Evolutionary conservation across 2,888 invertebrate species (phyloP).

Genomic region (Salpingus planirostris): DNA sequence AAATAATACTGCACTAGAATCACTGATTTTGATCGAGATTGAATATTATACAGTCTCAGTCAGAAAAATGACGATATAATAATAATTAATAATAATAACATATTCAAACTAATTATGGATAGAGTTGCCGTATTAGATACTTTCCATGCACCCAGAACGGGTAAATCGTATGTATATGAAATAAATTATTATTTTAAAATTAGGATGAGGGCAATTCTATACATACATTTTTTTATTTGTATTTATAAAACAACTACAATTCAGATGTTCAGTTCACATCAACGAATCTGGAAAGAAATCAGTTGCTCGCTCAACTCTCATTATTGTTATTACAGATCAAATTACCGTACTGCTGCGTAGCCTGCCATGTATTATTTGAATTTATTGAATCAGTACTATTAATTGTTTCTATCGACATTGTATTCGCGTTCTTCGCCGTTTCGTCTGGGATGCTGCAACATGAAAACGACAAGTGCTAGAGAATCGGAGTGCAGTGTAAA

Average conservation of each 20-base stretch:
- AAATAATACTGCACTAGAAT: constrained; percentile 25
- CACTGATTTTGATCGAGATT: constrained; percentile 29
- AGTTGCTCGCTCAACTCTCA: constrained; percentile 25
- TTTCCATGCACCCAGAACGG: constrained; percentile 21
- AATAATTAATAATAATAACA: constrained; percentile 19
- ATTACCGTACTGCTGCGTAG: constrained; percentile 36
- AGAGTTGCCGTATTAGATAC: constrained; percentile 23
- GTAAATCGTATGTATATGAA: constrained; percentile 8
- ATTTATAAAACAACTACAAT: constrained; percentile 19
- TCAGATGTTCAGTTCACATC: constrained; percentile 37
- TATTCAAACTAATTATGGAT: constrained; percentile 23
- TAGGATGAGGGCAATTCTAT: constrained; percentile 28
- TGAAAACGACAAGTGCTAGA: no score
- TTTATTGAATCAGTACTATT: constrained; percentile 39
- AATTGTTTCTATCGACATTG: constrained; percentile 36
- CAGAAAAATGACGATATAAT: no score
- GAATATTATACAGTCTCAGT: constrained; percentile 24
- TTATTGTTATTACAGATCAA: constrained; percentile 32
- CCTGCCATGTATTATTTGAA: constrained; percentile 41
- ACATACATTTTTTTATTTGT: no score
- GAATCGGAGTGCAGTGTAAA: no score
- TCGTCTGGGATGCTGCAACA: constrained; percentile 38
- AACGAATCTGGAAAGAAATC: constrained; percentile 38
- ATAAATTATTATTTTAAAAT: constrained; percentile 13
- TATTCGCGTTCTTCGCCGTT: constrained; percentile 40